Conservation (phyloP, 2,888 invertebrate genomes). For the Cheilosia grossa region DNA sequence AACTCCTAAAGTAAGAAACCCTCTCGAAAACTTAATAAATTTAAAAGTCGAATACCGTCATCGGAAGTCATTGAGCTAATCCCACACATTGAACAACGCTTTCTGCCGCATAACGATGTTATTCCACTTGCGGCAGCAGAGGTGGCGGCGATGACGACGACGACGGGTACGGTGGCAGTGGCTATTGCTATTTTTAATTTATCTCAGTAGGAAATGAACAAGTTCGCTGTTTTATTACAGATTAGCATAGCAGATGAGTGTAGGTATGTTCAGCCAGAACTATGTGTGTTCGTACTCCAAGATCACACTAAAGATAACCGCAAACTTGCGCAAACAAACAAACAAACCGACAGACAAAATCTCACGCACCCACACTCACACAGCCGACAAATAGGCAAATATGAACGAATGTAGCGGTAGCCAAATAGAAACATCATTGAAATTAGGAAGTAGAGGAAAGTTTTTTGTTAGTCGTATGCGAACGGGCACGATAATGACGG, state of each 20-base stretch:
- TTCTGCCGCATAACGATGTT: conserved; percentile 6
- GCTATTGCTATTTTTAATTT: conserved; percentile 46
- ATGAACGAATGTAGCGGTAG: background rate
- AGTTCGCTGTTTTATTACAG: conserved; percentile 55
- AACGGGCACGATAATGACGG: conserved; percentile 54
- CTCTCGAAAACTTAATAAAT: conserved; percentile 28
- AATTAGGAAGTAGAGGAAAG: conserved; percentile 66
- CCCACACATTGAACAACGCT: conserved; percentile 55
- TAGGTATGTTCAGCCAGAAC: conserved; percentile 16
- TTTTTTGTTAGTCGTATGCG: conserved; percentile 20
- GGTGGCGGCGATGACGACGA: background rate
- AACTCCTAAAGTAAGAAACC: background rate
- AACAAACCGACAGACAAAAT: conserved; percentile 23
- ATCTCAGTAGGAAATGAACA: conserved; percentile 64
- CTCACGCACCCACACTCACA: background rate
- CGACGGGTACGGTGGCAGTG: background rate
- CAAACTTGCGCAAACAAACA: conserved; percentile 30
- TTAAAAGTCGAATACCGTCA: conserved; percentile 57
- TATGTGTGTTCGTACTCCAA: conserved; percentile 50
- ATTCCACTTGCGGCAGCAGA: background rate
- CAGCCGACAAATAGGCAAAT: conserved; percentile 8
- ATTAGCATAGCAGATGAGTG: conserved; percentile 60
- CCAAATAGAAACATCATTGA: conserved; percentile 26
- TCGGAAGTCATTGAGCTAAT: conserved; percentile 70
- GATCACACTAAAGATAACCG: conserved; percentile 62